phyloP scores from a whole-genome alignment of 2,113 vertebrate species.

The Illadopsis cleaveri region DNA sequence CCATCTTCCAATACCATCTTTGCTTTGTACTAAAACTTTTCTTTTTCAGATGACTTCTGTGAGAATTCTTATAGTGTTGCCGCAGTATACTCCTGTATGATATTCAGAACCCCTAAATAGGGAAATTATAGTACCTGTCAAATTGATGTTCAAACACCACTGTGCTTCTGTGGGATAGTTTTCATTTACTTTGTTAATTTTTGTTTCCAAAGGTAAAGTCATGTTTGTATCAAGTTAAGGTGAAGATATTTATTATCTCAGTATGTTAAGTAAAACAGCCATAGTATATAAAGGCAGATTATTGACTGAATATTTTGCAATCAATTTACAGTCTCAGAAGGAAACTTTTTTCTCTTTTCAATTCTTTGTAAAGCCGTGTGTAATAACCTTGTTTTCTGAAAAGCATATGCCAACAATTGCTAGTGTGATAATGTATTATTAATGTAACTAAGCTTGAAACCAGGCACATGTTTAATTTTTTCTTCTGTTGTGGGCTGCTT shows the following conservation, averaged over 20 bases:
- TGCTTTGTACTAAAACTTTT: slow-evolving; percentile 64
- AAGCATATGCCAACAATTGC: background rate
- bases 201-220: slow-evolving; percentile 69
- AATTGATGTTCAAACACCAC: slow-evolving; percentile 63
- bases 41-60: slow-evolving; percentile 36
- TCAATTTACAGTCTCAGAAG: slow-evolving; percentile 53
- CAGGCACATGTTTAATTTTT: background rate
- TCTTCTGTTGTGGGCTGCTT: background rate
- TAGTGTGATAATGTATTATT: background rate
- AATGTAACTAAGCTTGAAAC: slow-evolving; percentile 1
- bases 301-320: slow-evolving; percentile 66
- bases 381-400: slow-evolving; percentile 64
- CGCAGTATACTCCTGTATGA: slow-evolving; percentile 44
- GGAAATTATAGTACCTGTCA: slow-evolving; percentile 74
- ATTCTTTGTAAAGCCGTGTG: slow-evolving; percentile 58
- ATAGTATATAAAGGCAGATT: slow-evolving; percentile 39
- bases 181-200: slow-evolving; percentile 64
- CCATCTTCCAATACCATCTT: slow-evolving; percentile 3
- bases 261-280: slow-evolving; percentile 33
- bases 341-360: slow-evolving; percentile 60
- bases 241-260: slow-evolving; percentile 73
- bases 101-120: slow-evolving; percentile 58
- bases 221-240: slow-evolving; percentile 71
- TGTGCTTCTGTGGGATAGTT: slow-evolving; percentile 69
- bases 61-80: slow-evolving; percentile 45